Base-by-base conservation (phyloP, 64 coral and sea anemone genomes). In the Montipora efflorescens region DNA sequence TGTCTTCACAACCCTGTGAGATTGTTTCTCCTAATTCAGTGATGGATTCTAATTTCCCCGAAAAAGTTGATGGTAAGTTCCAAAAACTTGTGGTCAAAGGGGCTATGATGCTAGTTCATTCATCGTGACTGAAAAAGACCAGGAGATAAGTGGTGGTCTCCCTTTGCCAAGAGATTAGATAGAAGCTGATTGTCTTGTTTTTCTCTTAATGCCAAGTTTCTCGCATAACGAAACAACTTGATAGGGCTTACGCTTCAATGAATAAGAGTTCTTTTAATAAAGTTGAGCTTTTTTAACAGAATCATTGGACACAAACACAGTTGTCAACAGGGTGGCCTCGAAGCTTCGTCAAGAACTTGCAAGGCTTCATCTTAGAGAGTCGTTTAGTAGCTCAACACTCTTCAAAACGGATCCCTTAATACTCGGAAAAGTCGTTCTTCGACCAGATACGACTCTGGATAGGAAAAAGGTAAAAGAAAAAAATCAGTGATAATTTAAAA, bases 271-370 rank as follows among this genome's bases (percentile, higher is more conserved):
- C 7, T 77, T 43, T 15, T 15, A 19, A 5, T 19, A 16, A 36
- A 44, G 59, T 45, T 1, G 15, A 62, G 61, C 6, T 48, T 46
- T 84, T 86, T 72, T 16, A 11, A 8, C 61, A 50, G 62, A 50
- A 21, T 86, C 19, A 5, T 47, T 71, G 8, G 59, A 47, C 14
- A 50, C 82, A 86, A 86, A 72, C 82, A 45, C 62, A 7, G 64
- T 86, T 72, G 66, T 86, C 2, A 86, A 86, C 44, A 86, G 82
- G 71, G 82, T 71, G 19, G 82, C 82, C 3, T 72, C 19, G 21
- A 86, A 86, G 66, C 82, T 86, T 72, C 82, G 82, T 48, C 82
- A 86, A 47, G 82, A 86, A 12, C 66, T 86, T 71, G 68, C 64
- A 21, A 86, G 68, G 46, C 19, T 86, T 72, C 8, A 86, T 86